phyloP scores from a whole-genome alignment of 2,888 invertebrate genomes.

The Acanthococcus lagerstroemiae region DNA sequence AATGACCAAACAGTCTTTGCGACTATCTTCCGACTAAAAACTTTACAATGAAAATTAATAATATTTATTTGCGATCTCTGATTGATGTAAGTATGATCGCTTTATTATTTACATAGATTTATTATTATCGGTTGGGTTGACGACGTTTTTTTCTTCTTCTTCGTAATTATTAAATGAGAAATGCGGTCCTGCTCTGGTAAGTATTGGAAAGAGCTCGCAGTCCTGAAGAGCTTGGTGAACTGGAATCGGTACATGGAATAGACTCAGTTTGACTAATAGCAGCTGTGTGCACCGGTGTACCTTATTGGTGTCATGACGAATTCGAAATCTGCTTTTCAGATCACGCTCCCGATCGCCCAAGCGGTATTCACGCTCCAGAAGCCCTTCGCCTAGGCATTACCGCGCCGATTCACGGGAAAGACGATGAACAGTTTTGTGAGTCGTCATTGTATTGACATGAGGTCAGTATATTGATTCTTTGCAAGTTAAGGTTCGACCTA shows the following conservation, averaged over 20 bases:
- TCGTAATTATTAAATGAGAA: too few relatives aligned
- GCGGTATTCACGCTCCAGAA: constrained; percentile 36
- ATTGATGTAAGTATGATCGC: constrained; percentile 23
- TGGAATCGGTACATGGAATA: too few relatives aligned
- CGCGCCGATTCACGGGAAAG: constrained; percentile 32
- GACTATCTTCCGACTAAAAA: neutral
- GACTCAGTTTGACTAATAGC: too few relatives aligned
- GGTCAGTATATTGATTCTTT: too few relatives aligned
- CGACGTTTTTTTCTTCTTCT: neutral
- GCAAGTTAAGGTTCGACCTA: too few relatives aligned
- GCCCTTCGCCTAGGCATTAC: constrained; percentile 37
- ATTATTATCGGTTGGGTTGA: neutral
- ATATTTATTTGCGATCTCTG: constrained; percentile 22
- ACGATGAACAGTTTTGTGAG: too few relatives aligned
- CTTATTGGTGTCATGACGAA: neutral
- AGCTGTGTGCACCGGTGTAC: too few relatives aligned
- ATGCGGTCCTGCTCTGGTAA: too few relatives aligned
- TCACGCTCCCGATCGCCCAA: constrained; percentile 33
- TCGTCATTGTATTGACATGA: too few relatives aligned
- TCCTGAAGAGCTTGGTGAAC: too few relatives aligned
- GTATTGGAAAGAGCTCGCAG: too few relatives aligned
- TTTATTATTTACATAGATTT: constrained; percentile 11
- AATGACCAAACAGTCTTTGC: neutral
- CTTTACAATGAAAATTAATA: constrained; percentile 11
- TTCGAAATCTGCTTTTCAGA: constrained; percentile 24